A percentile compares a stretch with the other conserved stretches of the same genome.
phyloP scores from a whole-genome alignment of 2,888 invertebrate genomes.

The Leptopterna dolabrata region DNA sequence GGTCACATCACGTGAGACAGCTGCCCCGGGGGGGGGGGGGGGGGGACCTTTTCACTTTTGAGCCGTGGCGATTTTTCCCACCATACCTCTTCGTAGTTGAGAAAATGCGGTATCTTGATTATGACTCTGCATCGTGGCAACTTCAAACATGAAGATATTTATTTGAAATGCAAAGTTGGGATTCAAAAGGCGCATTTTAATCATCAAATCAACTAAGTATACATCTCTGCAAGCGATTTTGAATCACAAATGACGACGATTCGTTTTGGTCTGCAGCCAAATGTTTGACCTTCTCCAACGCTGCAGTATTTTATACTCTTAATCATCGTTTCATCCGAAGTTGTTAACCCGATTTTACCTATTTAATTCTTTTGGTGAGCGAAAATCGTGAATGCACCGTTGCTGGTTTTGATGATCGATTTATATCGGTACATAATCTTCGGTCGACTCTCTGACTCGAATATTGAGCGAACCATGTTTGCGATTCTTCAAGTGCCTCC shows the following conservation, averaged over 20 bases:
- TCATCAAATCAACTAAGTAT: not conserved
- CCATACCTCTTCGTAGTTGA: too few species aligned
- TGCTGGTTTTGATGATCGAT: not conserved
- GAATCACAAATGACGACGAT: not conserved
- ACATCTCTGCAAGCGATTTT: not conserved
- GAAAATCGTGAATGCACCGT: not conserved
- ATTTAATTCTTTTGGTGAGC: not conserved
- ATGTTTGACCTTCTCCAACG: not conserved
- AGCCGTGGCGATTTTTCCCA: too few species aligned
- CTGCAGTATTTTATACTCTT: not conserved
- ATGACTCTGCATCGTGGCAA: too few species aligned
- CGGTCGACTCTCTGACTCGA: not conserved
- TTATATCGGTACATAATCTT: not conserved
- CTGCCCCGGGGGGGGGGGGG: too few species aligned
- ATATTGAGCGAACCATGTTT: not conserved
- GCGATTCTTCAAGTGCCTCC: not conserved
- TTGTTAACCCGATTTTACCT: not conserved
- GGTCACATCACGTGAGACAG: too few species aligned
- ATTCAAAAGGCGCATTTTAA: not conserved
- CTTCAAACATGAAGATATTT: too few species aligned
- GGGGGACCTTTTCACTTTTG: too few species aligned
- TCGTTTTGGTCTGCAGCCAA: not conserved
- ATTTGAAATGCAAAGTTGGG: too few species aligned
- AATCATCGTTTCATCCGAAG: not conserved
- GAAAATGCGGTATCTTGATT: too few species aligned